Evolutionary conservation across 1,140 invertebrate genomes (phyloP).

Genomic region (Subanguina moxae): DNA sequence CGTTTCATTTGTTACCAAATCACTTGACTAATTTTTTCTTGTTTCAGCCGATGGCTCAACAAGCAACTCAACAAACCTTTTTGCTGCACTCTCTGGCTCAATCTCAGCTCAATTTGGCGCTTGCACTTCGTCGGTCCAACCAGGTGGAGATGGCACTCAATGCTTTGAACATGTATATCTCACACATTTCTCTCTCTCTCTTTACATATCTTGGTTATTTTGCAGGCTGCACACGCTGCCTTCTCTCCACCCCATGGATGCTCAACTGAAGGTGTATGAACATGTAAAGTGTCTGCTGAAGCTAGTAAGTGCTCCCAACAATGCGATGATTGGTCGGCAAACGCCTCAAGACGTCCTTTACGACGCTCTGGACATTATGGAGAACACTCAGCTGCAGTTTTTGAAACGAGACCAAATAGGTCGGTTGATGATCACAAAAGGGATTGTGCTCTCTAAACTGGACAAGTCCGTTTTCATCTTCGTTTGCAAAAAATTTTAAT

Average conservation of each 20-base stretch:
- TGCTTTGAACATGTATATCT: slow-evolving; percentile 29
- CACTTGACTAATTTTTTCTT: not conserved
- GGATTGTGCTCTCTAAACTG: slow-evolving; percentile 22
- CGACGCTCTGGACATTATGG: slow-evolving; percentile 29
- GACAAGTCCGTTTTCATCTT: slow-evolving; percentile 25
- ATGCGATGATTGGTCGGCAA: not conserved
- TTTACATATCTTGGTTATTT: not conserved
- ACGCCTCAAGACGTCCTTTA: slow-evolving; percentile 13
- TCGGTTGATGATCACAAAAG: slow-evolving; percentile 28
- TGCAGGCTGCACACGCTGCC: slow-evolving; percentile 21
- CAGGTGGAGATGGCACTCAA: slow-evolving; percentile 39
- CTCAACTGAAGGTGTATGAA: slow-evolving; percentile 29
- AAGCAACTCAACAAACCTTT: slow-evolving; percentile 19
- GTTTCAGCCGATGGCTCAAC: not conserved
- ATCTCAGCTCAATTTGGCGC: slow-evolving; percentile 33
- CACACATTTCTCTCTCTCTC: not conserved
- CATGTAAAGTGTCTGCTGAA: slow-evolving; percentile 37
- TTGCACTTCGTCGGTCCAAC: slow-evolving; percentile 29
- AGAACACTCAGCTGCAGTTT: slow-evolving; percentile 23
- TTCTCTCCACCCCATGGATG: slow-evolving; percentile 29
- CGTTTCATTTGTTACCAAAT: not conserved
- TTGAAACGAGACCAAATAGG: slow-evolving; percentile 30
- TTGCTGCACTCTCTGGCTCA: slow-evolving; percentile 37
- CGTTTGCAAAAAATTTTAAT: not conserved
- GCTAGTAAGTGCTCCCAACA: slow-evolving; percentile 10